These are phyloP conservation scores for Galaxias olidus DNA, from an alignment of 2,797 vertebrate species.

Conservation along the genomic window DNA sequence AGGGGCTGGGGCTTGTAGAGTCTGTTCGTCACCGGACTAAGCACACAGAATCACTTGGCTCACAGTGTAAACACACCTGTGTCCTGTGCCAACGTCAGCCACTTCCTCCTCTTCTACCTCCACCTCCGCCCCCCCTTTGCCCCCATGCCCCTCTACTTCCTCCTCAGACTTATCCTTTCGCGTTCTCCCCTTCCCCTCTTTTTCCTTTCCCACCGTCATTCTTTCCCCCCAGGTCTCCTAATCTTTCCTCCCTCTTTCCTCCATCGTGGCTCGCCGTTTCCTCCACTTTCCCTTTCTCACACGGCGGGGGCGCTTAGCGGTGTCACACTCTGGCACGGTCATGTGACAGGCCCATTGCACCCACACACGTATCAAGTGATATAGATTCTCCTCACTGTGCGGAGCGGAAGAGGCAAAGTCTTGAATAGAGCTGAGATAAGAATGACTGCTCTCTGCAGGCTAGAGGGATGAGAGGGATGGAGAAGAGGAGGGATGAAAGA, in stretches of 20 bases:
- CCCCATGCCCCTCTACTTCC: constrained; percentile 4
- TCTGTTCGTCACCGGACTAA: constrained; percentile 34
- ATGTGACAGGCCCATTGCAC: no score
- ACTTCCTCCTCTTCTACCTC: constrained; percentile 19
- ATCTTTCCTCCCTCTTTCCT: constrained; percentile 34
- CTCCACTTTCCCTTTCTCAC: background rate
- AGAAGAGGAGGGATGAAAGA: background rate
- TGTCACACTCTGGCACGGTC: background rate
- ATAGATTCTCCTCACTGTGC: no score
- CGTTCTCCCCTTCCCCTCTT: background rate
- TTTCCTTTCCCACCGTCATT: constrained; percentile 1
- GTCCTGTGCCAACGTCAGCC: constrained; percentile 37
- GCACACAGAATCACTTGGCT: constrained; percentile 40
- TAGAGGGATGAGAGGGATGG: background rate
- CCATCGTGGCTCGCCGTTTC: constrained; percentile 1
- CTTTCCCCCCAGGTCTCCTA: background rate
- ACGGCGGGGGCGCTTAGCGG: no score
- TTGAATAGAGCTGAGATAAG: background rate
- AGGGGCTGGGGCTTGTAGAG: constrained; percentile 17
- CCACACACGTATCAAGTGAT: no score
- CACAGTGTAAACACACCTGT: constrained; percentile 64
- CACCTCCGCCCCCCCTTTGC: background rate
- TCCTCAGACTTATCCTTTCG: constrained; percentile 6
- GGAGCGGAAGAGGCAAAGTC: constrained; percentile 11
- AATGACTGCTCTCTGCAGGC: background rate